phyloP scores from a whole-genome alignment of 2,797 vertebrate species.

The Falco biarmicus region DNA sequence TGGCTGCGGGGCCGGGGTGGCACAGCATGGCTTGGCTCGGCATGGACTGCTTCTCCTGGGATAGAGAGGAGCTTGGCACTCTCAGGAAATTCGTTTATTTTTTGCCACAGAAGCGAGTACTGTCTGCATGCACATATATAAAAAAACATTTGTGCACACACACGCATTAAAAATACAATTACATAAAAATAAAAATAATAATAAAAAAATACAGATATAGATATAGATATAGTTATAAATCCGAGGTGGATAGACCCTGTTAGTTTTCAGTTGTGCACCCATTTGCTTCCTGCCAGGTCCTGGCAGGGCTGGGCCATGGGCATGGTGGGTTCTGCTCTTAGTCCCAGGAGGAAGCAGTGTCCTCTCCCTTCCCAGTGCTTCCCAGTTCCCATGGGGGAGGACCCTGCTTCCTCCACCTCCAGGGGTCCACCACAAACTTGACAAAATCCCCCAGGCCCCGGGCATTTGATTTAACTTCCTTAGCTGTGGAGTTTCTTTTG shows the following conservation, averaged over 20 bases:
- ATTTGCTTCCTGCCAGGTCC: background rate
- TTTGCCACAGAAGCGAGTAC: background rate
- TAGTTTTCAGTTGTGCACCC: background rate
- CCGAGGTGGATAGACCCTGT: fast-evolving
- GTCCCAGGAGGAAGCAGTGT: background rate
- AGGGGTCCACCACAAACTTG: background rate
- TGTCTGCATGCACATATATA: background rate
- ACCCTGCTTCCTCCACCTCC: fast-evolving
- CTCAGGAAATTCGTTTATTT: background rate
- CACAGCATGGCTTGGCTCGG: too few relatives aligned
- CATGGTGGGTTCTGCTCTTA: background rate
- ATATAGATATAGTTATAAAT: background rate
- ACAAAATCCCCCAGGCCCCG: background rate
- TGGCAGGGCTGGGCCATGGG: fast-evolving
- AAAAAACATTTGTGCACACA: background rate
- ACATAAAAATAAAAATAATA: background rate
- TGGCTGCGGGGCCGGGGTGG: background rate
- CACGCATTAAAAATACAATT: too few relatives aligned
- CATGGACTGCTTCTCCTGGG: background rate
- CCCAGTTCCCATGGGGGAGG: background rate
- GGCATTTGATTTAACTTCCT: background rate
- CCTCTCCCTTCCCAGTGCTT: background rate
- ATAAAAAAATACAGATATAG: too few relatives aligned
- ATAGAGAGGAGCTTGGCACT: fast-evolving
- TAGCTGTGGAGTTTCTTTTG: background rate